These are phyloP conservation scores for Petaurus breviceps DNA, from an alignment of 2,113 vertebrate species.

Conservation along the genomic window DNA sequence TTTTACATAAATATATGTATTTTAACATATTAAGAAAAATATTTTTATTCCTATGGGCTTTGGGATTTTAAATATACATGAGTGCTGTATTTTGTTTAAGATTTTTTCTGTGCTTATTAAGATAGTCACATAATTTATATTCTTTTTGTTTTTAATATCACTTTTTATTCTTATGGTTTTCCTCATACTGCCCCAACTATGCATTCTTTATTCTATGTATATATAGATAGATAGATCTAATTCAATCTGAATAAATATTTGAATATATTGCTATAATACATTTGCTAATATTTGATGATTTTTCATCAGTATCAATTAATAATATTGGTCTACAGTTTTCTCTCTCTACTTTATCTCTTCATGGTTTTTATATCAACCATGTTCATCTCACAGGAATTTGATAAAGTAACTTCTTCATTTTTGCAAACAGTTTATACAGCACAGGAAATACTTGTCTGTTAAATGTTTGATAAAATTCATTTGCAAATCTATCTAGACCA, in stretches of 20 bases:
- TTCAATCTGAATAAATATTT: not conserved
- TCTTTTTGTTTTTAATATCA: not conserved
- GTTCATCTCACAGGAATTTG: not conserved
- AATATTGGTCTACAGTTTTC: not conserved
- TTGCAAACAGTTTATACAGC: not conserved
- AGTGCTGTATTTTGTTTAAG: not conserved
- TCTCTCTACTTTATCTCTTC: not conserved
- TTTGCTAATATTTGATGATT: not conserved
- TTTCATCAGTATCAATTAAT: not conserved
- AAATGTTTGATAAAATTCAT: not conserved
- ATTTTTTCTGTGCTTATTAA: not conserved
- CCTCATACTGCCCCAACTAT: not conserved
- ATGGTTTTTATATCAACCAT: not conserved
- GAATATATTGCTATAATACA: not conserved
- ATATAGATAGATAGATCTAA: too few species aligned
- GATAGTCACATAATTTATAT: not conserved
- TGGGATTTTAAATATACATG: not conserved
- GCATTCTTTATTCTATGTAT: too few species aligned
- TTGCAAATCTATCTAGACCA: not conserved
- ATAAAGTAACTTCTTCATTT: not conserved
- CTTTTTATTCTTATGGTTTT: not conserved
- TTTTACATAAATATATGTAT: not conserved
- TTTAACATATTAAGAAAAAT: not conserved
- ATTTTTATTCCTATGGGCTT: not conserved
- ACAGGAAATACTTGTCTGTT: not conserved